Evolutionary conservation across 2,888 invertebrate species (phyloP).

Genomic region (Mythimna loreyi): DNA sequence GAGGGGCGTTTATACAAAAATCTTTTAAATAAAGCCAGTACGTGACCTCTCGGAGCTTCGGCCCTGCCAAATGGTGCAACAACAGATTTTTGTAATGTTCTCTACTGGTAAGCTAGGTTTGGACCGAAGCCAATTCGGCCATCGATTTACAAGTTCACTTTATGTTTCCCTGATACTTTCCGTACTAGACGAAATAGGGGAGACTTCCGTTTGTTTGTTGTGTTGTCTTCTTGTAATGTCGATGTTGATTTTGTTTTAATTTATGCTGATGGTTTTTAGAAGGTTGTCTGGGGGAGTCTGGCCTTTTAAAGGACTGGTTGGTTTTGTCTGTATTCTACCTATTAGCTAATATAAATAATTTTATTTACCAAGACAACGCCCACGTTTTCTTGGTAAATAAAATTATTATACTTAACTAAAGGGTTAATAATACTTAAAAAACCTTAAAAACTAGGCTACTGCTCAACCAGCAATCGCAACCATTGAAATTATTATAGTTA

Average conservation of each 20-base stretch:
- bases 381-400: too few species aligned
- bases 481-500: too few species aligned
- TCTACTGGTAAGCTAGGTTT: conserved; percentile 88
- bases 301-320: not conserved
- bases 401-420: too few species aligned
- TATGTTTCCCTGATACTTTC: conserved; percentile 84
- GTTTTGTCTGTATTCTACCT: not conserved
- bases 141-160: conserved; percentile 89
- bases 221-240: conserved; percentile 48
- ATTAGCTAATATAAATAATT: too few species aligned
- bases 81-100: conserved; percentile 90
- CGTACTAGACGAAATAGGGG: conserved; percentile 72
- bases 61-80: conserved; percentile 87
- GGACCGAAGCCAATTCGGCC: conserved; percentile 86
- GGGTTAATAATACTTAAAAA: too few species aligned
- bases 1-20: conserved; percentile 81
- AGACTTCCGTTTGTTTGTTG: conserved; percentile 73
- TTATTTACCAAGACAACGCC: too few species aligned
- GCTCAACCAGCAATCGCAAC: too few species aligned
- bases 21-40: conserved; percentile 87
- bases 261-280: conserved; percentile 25
- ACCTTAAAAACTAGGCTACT: too few species aligned
- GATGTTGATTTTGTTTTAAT: conserved; percentile 51
- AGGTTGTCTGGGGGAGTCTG: conserved; percentile 13
- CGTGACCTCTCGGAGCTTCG: conserved; percentile 78